Conservation (phyloP, 2,113 vertebrate species). For the Nanorana parkeri region DNA sequence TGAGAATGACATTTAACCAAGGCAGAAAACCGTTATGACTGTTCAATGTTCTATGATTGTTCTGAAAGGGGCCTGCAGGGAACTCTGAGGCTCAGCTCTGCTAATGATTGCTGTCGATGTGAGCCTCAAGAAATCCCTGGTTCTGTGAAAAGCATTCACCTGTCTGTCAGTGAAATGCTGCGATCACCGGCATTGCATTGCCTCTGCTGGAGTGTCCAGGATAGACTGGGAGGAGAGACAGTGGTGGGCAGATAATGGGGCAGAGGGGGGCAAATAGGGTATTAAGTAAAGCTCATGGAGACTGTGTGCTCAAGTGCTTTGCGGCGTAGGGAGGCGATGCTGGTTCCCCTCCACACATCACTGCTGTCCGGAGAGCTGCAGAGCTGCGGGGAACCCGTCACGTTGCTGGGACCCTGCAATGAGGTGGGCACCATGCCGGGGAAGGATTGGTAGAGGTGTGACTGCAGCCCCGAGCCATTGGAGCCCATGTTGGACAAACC, state of each 20-base stretch:
- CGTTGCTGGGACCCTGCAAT: constrained; percentile 90
- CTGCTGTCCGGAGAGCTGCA: constrained; percentile 96
- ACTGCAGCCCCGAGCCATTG: constrained; percentile 93
- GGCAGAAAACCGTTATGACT: not conserved
- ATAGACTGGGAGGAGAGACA: not conserved
- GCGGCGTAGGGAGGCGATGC: constrained; percentile 95
- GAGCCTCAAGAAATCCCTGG: not conserved
- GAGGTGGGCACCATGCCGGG: constrained; percentile 94
- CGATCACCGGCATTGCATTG: not conserved
- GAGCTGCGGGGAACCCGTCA: constrained; percentile 92
- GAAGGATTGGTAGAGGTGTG: constrained; percentile 96
- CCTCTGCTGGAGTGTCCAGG: constrained; percentile 12
- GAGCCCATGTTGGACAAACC: constrained; percentile 90
- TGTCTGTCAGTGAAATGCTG: not conserved
- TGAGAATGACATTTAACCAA: not conserved
- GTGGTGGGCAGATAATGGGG: not conserved
- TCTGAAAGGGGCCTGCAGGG: no score
- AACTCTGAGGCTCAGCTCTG: no score
- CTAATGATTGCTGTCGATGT: not conserved
- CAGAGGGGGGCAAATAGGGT: constrained; percentile 38
- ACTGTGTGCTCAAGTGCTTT: constrained; percentile 99
- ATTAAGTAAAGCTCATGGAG: constrained; percentile 98
- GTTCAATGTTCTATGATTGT: no score
- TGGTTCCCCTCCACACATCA: constrained; percentile 98
- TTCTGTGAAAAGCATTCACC: not conserved